Conservation (phyloP, 2,113 vertebrate genomes). For the Mormoops blainvillei region DNA sequence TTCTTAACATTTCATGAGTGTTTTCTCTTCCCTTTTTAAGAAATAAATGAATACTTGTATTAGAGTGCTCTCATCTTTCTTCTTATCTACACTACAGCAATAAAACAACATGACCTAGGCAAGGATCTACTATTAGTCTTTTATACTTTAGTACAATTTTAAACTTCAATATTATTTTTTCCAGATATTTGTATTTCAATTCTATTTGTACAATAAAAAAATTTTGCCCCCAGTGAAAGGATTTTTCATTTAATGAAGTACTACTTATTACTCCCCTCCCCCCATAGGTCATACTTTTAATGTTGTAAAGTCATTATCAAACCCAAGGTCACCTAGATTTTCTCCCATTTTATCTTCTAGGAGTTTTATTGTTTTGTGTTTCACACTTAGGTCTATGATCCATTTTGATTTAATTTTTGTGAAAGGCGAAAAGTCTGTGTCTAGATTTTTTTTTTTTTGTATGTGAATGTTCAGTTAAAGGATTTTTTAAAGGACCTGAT, state of each 20-base stretch:
- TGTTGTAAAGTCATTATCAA: neutral
- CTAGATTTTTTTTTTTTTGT: neutral
- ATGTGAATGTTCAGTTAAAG: neutral
- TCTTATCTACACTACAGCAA: neutral
- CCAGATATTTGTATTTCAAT: neutral
- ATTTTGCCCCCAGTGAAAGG: neutral
- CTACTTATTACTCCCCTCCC: neutral
- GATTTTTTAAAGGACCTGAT: neutral
- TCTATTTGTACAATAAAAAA: neutral
- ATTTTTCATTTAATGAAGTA: slow-evolving; percentile 9
- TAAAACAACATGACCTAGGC: neutral
- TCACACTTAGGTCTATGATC: neutral
- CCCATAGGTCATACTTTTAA: neutral
- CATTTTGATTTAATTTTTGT: neutral
- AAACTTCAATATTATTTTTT: neutral
- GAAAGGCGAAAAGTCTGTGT: neutral
- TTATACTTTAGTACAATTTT: neutral
- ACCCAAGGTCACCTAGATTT: neutral
- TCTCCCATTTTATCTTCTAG: neutral
- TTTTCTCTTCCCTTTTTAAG: neutral
- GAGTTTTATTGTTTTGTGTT: neutral
- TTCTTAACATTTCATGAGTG: neutral
- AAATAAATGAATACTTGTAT: neutral
- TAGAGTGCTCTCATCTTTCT: neutral
- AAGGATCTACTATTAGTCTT: neutral